These are phyloP conservation scores for Connochaetes taurinus DNA, from an alignment of 2,113 vertebrate genomes.

Conservation along the genomic window DNA sequence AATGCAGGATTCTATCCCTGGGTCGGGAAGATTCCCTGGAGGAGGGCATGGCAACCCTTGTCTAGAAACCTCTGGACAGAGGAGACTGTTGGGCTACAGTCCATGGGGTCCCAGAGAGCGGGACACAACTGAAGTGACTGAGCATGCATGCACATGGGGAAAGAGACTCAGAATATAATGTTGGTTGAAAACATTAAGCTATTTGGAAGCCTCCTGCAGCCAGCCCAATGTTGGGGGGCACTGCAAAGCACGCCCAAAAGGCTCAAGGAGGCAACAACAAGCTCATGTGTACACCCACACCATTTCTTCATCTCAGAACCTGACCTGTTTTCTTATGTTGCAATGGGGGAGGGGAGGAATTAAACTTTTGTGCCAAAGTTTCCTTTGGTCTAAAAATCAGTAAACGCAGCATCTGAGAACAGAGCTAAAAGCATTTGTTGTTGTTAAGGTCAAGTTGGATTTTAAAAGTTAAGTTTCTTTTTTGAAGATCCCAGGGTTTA, in stretches of 20 bases:
- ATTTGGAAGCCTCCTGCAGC: not conserved
- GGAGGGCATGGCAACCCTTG: not conserved
- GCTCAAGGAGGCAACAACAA: not conserved
- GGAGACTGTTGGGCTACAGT: not conserved
- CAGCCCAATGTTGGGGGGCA: not conserved
- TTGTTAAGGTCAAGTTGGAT: not conserved
- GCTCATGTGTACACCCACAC: not conserved
- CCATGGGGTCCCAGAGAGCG: not conserved
- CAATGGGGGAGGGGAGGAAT: fast-evolving
- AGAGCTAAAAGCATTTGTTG: not conserved
- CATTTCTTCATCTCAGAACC: fast-evolving
- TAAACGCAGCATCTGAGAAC: not conserved
- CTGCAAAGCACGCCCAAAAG: too few relatives aligned
- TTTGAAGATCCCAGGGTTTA: not conserved
- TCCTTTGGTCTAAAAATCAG: not conserved
- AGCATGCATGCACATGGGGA: not conserved
- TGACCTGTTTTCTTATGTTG: not conserved
- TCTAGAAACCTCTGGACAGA: not conserved
- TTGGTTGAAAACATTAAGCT: not conserved
- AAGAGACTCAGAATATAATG: not conserved
- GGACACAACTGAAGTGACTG: not conserved
- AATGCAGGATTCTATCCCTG: not conserved
- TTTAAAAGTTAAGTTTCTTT: not conserved
- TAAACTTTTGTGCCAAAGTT: not conserved
- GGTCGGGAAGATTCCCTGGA: not conserved